Conservation (phyloP, 2,113 vertebrate genomes). For the Archilochus colubris region DNA sequence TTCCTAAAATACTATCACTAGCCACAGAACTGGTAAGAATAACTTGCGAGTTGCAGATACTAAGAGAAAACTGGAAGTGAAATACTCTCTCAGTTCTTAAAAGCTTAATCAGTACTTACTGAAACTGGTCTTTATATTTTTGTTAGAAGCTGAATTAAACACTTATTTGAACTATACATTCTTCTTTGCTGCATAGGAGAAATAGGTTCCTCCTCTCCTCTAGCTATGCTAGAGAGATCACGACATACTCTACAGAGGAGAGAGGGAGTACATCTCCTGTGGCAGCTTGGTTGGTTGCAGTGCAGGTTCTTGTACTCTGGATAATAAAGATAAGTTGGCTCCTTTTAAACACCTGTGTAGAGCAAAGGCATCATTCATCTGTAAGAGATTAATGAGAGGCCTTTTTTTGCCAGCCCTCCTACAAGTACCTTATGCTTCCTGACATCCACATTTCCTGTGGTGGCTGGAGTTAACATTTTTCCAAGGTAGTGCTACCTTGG, state of each 20-base stretch:
- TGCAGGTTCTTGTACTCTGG: background rate
- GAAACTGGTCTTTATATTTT: background rate
- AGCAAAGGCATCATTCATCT: background rate
- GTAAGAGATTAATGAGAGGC: background rate
- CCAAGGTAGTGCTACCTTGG: background rate
- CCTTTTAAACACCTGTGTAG: background rate
- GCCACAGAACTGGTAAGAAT: background rate
- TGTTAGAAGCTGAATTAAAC: background rate
- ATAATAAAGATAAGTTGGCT: background rate
- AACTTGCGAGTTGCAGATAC: background rate
- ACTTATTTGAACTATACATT: background rate
- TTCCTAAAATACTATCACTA: background rate
- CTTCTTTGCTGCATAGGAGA: background rate
- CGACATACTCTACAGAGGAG: background rate
- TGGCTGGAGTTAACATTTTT: background rate
- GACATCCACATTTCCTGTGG: background rate
- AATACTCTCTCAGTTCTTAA: background rate
- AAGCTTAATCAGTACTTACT: background rate
- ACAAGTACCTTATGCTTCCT: background rate
- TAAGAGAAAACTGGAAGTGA: background rate
- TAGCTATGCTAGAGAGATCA: background rate
- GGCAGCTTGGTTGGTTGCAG: background rate
- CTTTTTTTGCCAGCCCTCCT: slow-evolving; percentile 16
- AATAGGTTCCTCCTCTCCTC: background rate
- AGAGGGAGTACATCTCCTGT: background rate